Conservation (phyloP, 2,797 vertebrate species). For the Benthosema pterotum region DNA sequence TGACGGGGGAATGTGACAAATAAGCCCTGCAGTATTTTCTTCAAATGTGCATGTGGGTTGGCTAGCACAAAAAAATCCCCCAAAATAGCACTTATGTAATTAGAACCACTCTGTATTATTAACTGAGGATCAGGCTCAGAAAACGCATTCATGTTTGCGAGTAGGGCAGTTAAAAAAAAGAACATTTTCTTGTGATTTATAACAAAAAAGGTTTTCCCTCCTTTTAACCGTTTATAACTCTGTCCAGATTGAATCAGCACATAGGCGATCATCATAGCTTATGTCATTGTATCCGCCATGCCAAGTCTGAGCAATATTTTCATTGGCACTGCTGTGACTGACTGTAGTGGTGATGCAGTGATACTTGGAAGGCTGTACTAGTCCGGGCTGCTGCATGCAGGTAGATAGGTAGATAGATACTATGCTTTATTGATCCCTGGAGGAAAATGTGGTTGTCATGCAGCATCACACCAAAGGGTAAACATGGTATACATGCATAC, state of each 20-base stretch:
- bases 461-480: too few relatives aligned
- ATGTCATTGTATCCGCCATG: neutral
- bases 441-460: too few relatives aligned
- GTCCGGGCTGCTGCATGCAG: neutral
- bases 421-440: too few relatives aligned
- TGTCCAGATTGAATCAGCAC: neutral
- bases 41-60: slow-evolving; percentile 1
- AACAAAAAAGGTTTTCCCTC: too few relatives aligned
- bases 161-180: too few relatives aligned
- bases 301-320: slow-evolving; percentile 10
- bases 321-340: neutral
- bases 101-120: neutral
- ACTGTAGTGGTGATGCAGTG: slow-evolving; percentile 2
- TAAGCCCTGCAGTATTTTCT: slow-evolving; percentile 2
- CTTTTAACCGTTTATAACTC: too few relatives aligned
- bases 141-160: too few relatives aligned
- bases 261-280: neutral
- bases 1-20: slow-evolving; percentile 31
- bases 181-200: too few relatives aligned
- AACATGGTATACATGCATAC: too few relatives aligned
- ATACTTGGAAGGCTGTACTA: neutral
- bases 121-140: too few relatives aligned
- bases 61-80: too few relatives aligned
- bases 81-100: neutral
- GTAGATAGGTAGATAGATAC: neutral